These are phyloP conservation scores for Acromyrmex charruanus DNA, from an alignment of 1,140 invertebrate genomes.

Conservation along the genomic window DNA sequence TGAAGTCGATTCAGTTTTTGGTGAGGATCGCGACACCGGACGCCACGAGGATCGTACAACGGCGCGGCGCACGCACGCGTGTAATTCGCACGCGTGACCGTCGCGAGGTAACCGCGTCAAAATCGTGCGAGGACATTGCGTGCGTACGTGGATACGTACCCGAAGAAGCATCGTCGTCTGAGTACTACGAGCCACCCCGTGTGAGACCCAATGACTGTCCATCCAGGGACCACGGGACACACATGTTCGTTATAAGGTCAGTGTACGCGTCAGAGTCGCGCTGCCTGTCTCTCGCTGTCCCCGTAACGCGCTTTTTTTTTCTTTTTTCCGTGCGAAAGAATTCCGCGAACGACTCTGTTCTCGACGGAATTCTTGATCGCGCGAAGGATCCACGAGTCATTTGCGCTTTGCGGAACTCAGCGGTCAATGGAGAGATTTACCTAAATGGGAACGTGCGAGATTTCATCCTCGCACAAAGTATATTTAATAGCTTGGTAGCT, in stretches of 20 bases:
- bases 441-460: conserved; percentile 22
- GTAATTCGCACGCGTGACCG: conserved; percentile 66
- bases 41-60: conserved; percentile 71
- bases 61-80: conserved; percentile 72
- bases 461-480: neutral
- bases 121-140: conserved; percentile 66
- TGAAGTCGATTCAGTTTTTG: conserved; percentile 35
- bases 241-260: conserved; percentile 86
- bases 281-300: neutral
- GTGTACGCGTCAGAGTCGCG: conserved; percentile 69
- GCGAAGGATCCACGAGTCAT: conserved; percentile 6
- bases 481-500: neutral
- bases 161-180: conserved; percentile 70
- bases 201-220: conserved; percentile 85
- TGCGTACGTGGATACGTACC: conserved; percentile 67
- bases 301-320: conserved; percentile 2
- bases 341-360: too few relatives aligned
- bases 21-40: conserved; percentile 53
- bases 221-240: conserved; percentile 85
- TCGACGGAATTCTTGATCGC: conserved; percentile 14
- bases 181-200: conserved; percentile 75
- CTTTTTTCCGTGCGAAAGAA: neutral
- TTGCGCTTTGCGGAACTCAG: neutral
- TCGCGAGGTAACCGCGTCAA: conserved; percentile 63
- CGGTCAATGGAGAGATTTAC: conserved; percentile 15